These are phyloP conservation scores for Amphipoea oculea DNA, from an alignment of 2,888 invertebrate genomes.

Conservation along the genomic window DNA sequence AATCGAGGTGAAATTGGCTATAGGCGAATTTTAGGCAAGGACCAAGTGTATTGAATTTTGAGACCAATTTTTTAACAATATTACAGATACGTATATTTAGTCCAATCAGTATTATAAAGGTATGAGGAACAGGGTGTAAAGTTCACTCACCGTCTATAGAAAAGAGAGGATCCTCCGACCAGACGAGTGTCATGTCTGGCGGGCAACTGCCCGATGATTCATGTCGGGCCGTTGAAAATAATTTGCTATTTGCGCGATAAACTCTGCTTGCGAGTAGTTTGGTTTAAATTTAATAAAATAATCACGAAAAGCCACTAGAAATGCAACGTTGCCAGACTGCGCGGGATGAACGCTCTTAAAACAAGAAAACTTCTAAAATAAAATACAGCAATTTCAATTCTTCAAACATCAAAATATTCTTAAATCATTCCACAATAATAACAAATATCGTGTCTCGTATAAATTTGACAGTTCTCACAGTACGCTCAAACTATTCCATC, in stretches of 20 bases:
- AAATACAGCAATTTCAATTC: not conserved
- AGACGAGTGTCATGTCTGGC: too few relatives aligned
- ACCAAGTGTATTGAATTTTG: too few relatives aligned
- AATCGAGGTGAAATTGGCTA: constrained; percentile 3
- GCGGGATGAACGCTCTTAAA: not conserved
- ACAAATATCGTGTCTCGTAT: constrained; percentile 14
- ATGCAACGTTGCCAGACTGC: too few relatives aligned
- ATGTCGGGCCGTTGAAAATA: too few relatives aligned
- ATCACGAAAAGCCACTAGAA: too few relatives aligned
- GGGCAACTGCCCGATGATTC: too few relatives aligned
- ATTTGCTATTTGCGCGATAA: too few relatives aligned
- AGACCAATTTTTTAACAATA: not conserved
- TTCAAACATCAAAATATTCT: not conserved
- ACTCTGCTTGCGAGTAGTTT: too few relatives aligned
- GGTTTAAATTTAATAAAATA: too few relatives aligned
- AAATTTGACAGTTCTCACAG: constrained; percentile 31
- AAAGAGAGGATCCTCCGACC: too few relatives aligned
- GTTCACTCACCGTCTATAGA: too few relatives aligned
- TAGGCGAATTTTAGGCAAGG: not conserved
- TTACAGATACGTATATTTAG: not conserved
- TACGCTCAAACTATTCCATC: constrained; percentile 31
- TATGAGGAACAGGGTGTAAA: too few relatives aligned
- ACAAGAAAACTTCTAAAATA: not conserved
- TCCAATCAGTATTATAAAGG: not conserved
- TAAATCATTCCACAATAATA: constrained; percentile 1